These are phyloP conservation scores for Oxyura jamaicensis DNA, from an alignment of 2,113 vertebrate genomes.

Conservation along the genomic window DNA sequence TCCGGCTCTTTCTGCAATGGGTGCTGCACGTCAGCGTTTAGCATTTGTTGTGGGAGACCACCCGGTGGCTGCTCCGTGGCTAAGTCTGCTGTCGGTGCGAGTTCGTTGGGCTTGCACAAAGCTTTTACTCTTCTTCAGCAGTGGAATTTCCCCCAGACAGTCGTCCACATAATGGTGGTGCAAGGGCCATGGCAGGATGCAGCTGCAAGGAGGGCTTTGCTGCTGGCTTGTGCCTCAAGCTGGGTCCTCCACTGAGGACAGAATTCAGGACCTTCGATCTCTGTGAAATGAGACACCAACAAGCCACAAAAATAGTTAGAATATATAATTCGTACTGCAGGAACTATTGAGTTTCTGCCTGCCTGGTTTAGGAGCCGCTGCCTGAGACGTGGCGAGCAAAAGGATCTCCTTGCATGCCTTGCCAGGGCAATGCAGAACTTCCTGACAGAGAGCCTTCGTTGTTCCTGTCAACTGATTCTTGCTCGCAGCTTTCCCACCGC, in stretches of 20 bases:
- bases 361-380: not conserved
- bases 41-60: accelerated
- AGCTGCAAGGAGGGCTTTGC: not conserved
- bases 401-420: not conserved
- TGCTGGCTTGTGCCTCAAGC: not conserved
- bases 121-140: too few relatives aligned
- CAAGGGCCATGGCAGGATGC: not conserved
- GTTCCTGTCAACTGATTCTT: not conserved
- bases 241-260: not conserved
- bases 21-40: not conserved
- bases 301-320: not conserved
- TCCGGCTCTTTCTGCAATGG: not conserved
- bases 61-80: not conserved
- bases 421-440: not conserved
- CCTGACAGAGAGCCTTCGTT: accelerated
- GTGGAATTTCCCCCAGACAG: not conserved
- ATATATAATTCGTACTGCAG: not conserved
- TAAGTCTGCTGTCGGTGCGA: not conserved
- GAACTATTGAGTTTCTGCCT: not conserved
- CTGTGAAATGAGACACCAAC: not conserved
- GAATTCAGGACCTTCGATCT: not conserved
- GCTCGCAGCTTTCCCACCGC: not conserved
- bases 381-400: not conserved
- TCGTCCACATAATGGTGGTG: not conserved
- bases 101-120: not conserved